phyloP scores from a whole-genome alignment of 2,888 invertebrate species.

The Cheilosia impressa region DNA sequence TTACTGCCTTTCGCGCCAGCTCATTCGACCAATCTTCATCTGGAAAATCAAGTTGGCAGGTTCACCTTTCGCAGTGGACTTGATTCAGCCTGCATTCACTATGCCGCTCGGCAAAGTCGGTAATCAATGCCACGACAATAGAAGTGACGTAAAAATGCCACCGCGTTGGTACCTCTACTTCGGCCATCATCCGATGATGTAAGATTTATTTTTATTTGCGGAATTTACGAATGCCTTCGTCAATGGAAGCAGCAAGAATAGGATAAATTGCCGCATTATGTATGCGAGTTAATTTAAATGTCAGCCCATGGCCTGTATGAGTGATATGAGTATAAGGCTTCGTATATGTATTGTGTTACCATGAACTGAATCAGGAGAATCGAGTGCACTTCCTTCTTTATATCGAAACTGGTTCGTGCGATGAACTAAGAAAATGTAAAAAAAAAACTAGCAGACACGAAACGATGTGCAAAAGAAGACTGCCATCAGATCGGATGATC shows the following conservation, averaged over 20 bases:
- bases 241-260: constrained; percentile 9
- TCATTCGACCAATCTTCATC: not conserved
- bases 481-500: not conserved
- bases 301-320: not conserved
- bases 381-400: constrained; percentile 8
- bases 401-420: not conserved
- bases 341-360: not conserved
- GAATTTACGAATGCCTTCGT: not conserved
- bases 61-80: constrained; percentile 9
- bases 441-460: not conserved
- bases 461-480: constrained; percentile 15
- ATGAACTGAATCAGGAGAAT: not conserved
- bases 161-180: not conserved
- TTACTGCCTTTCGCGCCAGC: not conserved
- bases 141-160: not conserved
- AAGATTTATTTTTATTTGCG: constrained; percentile 11
- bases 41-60: constrained; percentile 15
- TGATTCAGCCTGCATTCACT: not conserved
- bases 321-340: not conserved
- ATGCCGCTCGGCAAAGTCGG: not conserved
- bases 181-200: not conserved
- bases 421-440: not conserved
- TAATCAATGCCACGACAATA: not conserved
- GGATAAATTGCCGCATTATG: constrained; percentile 1
- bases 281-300: constrained; percentile 2